Evolutionary conservation across 2,797 vertebrate species (phyloP).

Genomic region (Cuniculus paca): DNA sequence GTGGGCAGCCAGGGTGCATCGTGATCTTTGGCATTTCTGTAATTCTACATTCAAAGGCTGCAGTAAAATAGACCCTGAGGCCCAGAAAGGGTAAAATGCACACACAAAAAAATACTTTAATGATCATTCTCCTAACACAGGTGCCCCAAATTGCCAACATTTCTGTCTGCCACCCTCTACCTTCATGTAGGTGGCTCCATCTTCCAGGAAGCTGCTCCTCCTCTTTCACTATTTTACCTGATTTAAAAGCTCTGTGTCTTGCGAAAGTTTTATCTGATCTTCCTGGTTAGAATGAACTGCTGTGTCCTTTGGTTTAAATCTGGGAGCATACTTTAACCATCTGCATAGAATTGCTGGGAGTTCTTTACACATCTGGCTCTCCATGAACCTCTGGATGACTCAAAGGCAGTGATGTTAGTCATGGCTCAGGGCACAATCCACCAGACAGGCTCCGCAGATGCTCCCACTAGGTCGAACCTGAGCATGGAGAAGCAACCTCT

Average conservation of each 20-base stretch:
- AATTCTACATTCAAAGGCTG: not conserved
- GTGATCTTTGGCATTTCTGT: not conserved
- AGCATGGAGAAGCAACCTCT: not conserved
- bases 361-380: not conserved
- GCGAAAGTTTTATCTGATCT: conserved; percentile 28
- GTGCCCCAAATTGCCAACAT: not conserved
- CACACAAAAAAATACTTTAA: not conserved
- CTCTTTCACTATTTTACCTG: conserved; percentile 38
- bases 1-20: not conserved
- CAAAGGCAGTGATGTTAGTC: not conserved
- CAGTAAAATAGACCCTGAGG: not conserved
- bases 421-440: accelerated
- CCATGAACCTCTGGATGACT: not conserved
- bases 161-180: not conserved
- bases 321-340: not conserved
- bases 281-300: conserved; percentile 39
- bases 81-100: not conserved
- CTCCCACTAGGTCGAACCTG: not conserved
- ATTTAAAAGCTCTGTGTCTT: conserved; percentile 13
- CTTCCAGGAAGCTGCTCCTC: conserved; percentile 41
- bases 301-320: not conserved
- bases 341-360: not conserved
- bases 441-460: not conserved
- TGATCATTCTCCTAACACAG: not conserved
- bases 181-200: not conserved